phyloP scores from a whole-genome alignment of 2,113 vertebrate genomes.

The Erythrolamprus reginae region DNA sequence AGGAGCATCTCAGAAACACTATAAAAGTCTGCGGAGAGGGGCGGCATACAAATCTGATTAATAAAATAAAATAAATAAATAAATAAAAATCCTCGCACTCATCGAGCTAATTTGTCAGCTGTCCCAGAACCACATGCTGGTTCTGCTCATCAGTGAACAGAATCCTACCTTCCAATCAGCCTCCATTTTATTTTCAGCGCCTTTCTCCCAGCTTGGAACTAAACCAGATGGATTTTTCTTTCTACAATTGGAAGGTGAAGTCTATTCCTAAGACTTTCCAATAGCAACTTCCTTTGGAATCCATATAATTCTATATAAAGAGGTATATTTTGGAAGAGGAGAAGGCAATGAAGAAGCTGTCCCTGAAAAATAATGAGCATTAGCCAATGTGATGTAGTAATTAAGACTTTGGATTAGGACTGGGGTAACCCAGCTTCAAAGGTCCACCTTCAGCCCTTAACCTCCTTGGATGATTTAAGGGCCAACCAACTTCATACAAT shows the following conservation, averaged over 20 bases:
- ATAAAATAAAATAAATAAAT: no score
- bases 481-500: background rate
- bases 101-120: no score
- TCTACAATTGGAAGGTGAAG: background rate
- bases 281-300: background rate
- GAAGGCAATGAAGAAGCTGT: background rate
- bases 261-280: background rate
- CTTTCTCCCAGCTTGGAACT: no score
- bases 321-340: background rate
- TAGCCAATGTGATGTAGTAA: background rate
- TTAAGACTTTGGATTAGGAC: background rate
- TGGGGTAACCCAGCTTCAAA: background rate
- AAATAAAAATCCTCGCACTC: no score
- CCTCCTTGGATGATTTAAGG: background rate
- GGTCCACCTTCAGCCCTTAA: background rate
- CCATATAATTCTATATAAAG: background rate
- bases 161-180: no score
- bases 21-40: no score
- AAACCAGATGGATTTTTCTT: no score
- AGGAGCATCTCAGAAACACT: no score
- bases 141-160: no score
- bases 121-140: no score
- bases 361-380: background rate
- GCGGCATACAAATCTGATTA: no score
- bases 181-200: no score